Percentiles rank a stretch among this genome's conserved stretches.
phyloP scores from a whole-genome alignment of 1,140 invertebrate species.

The Anastrepha obliqua region DNA sequence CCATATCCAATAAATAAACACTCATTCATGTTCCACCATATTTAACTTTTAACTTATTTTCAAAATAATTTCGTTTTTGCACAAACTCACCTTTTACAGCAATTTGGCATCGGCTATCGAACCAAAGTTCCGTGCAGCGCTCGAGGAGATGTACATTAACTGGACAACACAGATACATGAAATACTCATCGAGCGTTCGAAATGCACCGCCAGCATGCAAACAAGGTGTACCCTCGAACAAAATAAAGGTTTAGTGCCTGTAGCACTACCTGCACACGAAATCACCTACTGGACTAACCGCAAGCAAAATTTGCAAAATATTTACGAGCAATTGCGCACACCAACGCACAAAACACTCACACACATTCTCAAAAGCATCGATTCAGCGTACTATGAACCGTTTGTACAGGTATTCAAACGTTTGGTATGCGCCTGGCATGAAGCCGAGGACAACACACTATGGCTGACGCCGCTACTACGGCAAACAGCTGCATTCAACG shows the following conservation, averaged over 20 bases:
- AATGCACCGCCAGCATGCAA: slow-evolving; percentile 58
- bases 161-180: slow-evolving; percentile 85
- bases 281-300: slow-evolving; percentile 83
- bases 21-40: no score
- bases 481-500: slow-evolving; percentile 80
- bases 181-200: slow-evolving; percentile 74
- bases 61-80: no score
- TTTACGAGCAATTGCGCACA: slow-evolving; percentile 88
- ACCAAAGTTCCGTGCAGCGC: slow-evolving; percentile 79
- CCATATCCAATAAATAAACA: no score
- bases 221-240: neutral
- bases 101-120: slow-evolving; percentile 75
- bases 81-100: neutral
- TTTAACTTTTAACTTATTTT: no score
- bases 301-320: slow-evolving; percentile 85
- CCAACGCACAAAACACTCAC: slow-evolving; percentile 87
- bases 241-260: slow-evolving; percentile 64
- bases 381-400: slow-evolving; percentile 83
- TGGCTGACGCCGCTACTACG: slow-evolving; percentile 80
- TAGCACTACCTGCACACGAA: slow-evolving; percentile 81
- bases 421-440: slow-evolving; percentile 79
- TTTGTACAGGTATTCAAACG: slow-evolving; percentile 83
- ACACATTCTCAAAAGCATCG: slow-evolving; percentile 82
- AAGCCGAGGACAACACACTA: slow-evolving; percentile 82
- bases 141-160: slow-evolving; percentile 85